Percentiles rank a stretch among this genome's conserved stretches.
Evolutionary conservation across 2,888 invertebrate species (phyloP).

Genomic region (Beris chalybata): DNA sequence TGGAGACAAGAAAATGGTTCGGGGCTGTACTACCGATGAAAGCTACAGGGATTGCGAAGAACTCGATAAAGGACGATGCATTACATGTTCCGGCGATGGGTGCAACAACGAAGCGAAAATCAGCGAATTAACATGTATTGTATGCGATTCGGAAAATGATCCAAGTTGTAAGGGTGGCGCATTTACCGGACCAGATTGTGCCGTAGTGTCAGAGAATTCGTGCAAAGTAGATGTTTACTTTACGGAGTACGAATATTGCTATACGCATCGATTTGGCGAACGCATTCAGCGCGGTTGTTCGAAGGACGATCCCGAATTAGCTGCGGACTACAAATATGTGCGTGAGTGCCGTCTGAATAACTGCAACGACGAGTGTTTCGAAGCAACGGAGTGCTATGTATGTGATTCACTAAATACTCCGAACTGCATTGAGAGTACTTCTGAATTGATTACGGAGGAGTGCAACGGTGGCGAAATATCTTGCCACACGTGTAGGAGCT

Average conservation of each 20-base stretch:
- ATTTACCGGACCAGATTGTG: not conserved
- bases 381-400: slow-evolving; percentile 7
- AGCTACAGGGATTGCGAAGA: slow-evolving; percentile 6
- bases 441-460: not conserved
- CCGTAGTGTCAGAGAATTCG: not conserved
- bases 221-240: slow-evolving; percentile 14
- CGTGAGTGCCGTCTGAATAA: slow-evolving; percentile 19
- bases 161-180: not conserved
- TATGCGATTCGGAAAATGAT: not conserved
- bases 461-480: slow-evolving; percentile 4
- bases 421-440: slow-evolving; percentile 43
- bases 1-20: slow-evolving; percentile 28
- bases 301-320: not conserved
- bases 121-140: not conserved
- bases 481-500: slow-evolving; percentile 18
- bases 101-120: slow-evolving; percentile 13
- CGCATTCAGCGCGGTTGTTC: slow-evolving; percentile 24
- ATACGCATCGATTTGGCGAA: slow-evolving; percentile 14
- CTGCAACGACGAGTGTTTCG: slow-evolving; percentile 25
- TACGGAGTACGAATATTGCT: slow-evolving; percentile 20
- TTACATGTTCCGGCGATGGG: slow-evolving; percentile 21
- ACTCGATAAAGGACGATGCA: slow-evolving; percentile 2
- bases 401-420: slow-evolving; percentile 35
- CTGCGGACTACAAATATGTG: slow-evolving; percentile 2
- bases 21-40: slow-evolving; percentile 30